phyloP scores from a whole-genome alignment of 2,113 vertebrate genomes.

The Myodes glareolus region DNA sequence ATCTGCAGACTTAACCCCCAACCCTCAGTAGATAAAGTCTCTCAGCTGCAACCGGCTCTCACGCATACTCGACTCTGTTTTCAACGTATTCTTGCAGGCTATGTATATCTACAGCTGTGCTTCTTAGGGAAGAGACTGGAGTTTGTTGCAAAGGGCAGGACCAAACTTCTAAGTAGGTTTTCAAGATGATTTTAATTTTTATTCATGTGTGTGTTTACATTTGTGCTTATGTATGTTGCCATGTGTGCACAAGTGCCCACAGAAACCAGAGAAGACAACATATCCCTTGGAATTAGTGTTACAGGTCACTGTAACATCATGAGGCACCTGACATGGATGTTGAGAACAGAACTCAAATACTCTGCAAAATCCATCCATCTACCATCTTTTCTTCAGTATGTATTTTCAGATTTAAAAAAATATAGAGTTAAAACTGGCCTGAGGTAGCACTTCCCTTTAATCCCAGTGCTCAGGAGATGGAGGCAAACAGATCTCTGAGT shows the following conservation, averaged over 20 bases:
- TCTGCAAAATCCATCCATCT: not conserved
- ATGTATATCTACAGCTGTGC: fast-evolving
- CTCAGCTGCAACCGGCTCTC: fast-evolving
- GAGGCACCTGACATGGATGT: not conserved
- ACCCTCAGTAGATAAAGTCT: not conserved
- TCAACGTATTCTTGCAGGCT: not conserved
- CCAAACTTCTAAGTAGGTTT: not conserved
- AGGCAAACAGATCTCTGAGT: not conserved
- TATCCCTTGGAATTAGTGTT: not conserved
- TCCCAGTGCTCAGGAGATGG: not conserved
- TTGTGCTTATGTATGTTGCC: not conserved
- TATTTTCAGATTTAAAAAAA: not conserved
- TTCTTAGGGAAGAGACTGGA: not conserved
- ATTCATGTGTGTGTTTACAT: fast-evolving
- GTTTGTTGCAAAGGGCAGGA: not conserved
- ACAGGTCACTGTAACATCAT: not conserved
- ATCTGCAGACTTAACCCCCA: not conserved
- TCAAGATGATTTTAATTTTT: not conserved
- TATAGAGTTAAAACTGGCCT: not conserved
- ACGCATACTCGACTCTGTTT: fast-evolving
- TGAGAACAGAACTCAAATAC: not conserved
- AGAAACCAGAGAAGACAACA: not conserved
- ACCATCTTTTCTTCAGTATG: not conserved
- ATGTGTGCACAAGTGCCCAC: too few species aligned
- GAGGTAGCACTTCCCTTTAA: not conserved